These are phyloP conservation scores for Lepus americanus DNA, from an alignment of 2,113 vertebrate species.

Conservation along the genomic window DNA sequence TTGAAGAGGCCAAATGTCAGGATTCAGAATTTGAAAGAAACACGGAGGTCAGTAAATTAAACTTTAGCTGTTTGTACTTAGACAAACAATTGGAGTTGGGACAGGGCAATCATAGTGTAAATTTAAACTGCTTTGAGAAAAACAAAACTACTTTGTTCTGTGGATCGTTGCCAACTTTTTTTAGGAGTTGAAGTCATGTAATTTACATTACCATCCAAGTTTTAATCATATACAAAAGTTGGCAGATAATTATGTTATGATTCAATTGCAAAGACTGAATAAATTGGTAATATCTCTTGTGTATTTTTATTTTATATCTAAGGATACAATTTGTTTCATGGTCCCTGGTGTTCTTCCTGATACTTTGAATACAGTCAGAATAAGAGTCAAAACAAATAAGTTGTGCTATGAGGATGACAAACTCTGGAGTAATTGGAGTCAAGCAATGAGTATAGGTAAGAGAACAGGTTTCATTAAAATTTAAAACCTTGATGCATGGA, in stretches of 20 bases:
- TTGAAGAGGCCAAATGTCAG: slow-evolving; percentile 70
- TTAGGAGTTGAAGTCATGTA: slow-evolving; percentile 42
- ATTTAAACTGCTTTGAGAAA: slow-evolving; percentile 61
- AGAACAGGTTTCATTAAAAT: slow-evolving; percentile 13
- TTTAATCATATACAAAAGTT: slow-evolving; percentile 59
- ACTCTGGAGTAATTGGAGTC: slow-evolving; percentile 82
- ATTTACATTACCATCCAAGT: slow-evolving; percentile 37
- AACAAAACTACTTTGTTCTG: slow-evolving; percentile 39
- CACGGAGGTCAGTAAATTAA: slow-evolving; percentile 75
- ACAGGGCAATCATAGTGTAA: background rate
- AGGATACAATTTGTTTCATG: slow-evolving; percentile 74
- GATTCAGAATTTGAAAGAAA: slow-evolving; percentile 64
- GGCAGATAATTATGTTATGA: slow-evolving; percentile 43
- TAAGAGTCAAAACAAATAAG: slow-evolving; percentile 79
- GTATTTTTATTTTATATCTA: slow-evolving; percentile 71
- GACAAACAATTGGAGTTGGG: background rate
- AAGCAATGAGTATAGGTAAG: slow-evolving; percentile 77
- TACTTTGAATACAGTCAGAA: slow-evolving; percentile 72
- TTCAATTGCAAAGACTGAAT: slow-evolving; percentile 52
- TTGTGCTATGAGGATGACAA: slow-evolving; percentile 75
- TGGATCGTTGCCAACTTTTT: slow-evolving; percentile 10
- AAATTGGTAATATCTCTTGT: slow-evolving; percentile 46
- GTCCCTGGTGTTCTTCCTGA: slow-evolving; percentile 50
- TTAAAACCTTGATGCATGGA: slow-evolving; percentile 8
- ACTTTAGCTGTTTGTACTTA: slow-evolving; percentile 58